Conservation (phyloP, 2,888 invertebrate genomes). For the Platycnemis pennipes region DNA sequence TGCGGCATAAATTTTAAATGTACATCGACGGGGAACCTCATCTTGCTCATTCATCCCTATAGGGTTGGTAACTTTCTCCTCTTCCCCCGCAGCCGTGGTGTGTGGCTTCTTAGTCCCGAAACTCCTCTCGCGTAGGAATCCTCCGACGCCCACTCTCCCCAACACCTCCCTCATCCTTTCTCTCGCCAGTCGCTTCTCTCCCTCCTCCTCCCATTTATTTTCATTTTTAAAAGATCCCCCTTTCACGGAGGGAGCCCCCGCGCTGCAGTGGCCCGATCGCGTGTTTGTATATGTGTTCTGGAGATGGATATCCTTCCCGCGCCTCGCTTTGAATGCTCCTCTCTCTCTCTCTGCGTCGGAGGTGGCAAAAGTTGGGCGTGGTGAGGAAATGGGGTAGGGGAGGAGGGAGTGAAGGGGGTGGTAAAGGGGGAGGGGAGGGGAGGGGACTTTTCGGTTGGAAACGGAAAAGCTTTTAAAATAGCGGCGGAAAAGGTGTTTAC, state of each 20-base stretch:
- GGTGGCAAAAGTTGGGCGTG: neutral
- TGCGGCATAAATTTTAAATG: too few species aligned
- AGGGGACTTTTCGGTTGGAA: neutral
- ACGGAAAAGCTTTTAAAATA: conserved; percentile 22
- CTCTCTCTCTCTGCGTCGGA: neutral
- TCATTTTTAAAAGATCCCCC: neutral
- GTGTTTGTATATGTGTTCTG: conserved; percentile 10
- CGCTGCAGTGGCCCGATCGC: neutral
- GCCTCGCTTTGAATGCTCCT: too few species aligned
- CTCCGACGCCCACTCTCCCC: neutral
- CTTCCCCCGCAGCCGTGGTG: too few species aligned
- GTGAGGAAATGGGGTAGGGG: neutral
- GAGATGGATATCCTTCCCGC: conserved; percentile 6
- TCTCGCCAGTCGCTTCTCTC: neutral
- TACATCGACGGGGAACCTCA: too few species aligned
- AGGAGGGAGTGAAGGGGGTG: neutral
- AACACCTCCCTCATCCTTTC: neutral
- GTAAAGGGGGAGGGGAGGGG: neutral
- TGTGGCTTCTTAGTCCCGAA: neutral
- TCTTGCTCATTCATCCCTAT: too few species aligned
- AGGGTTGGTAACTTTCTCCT: too few species aligned
- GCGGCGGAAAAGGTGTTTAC: conserved; percentile 8
- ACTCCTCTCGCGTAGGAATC: neutral
- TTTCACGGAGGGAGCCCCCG: neutral
- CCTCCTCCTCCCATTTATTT: neutral